These are phyloP conservation scores for Plebejus anna DNA, from an alignment of 2,888 invertebrate species.

Conservation along the genomic window DNA sequence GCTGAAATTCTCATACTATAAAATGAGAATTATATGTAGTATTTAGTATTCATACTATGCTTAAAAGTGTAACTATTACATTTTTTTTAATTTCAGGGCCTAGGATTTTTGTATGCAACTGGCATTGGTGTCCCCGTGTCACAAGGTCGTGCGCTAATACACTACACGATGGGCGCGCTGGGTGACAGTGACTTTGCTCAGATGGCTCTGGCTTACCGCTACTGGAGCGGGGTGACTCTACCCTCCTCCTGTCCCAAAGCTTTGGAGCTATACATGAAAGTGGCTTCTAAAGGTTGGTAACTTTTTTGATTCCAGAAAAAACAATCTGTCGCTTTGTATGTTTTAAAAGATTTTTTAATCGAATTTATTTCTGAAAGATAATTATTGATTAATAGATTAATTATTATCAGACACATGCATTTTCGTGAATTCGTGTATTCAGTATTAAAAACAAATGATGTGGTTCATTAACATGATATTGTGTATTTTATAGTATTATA, in stretches of 20 bases:
- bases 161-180: conserved; percentile 94
- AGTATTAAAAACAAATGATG: too few species aligned
- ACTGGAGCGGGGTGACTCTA: conserved; percentile 95
- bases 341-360: too few species aligned
- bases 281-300: conserved; percentile 88
- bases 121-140: conserved; percentile 93
- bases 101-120: conserved; percentile 92
- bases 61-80: neutral
- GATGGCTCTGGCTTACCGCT: conserved; percentile 97
- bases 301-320: neutral
- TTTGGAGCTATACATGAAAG: conserved; percentile 93
- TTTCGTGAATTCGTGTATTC: too few species aligned
- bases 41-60: too few species aligned
- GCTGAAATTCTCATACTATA: too few species aligned
- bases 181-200: conserved; percentile 96
- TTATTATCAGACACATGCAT: too few species aligned
- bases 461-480: too few species aligned
- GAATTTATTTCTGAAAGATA: too few species aligned
- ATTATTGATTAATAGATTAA: too few species aligned
- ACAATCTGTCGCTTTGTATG: neutral
- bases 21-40: too few species aligned
- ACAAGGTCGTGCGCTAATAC: conserved; percentile 92
- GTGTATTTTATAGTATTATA: too few species aligned
- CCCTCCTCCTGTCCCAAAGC: conserved; percentile 94
- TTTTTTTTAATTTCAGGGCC: conserved; percentile 75